phyloP scores from a whole-genome alignment of 1,140 invertebrate species.

The Metopolophium dirhodum region DNA sequence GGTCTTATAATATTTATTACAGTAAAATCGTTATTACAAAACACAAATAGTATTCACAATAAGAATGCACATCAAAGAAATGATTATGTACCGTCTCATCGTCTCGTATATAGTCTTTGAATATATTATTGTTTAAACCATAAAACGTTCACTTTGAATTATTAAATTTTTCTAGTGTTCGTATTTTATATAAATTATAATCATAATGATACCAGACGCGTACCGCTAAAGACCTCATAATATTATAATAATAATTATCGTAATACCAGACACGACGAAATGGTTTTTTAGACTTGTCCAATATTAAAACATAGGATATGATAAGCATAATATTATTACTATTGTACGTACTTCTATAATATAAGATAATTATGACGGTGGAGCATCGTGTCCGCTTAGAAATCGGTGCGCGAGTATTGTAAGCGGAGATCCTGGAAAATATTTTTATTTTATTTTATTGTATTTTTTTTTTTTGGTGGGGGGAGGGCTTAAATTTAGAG shows the following conservation, averaged over 20 bases:
- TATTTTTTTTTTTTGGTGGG: too few relatives aligned
- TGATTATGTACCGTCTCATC: not conserved
- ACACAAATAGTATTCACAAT: not conserved
- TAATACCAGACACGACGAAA: not conserved
- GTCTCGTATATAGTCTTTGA: not conserved
- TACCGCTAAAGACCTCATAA: not conserved
- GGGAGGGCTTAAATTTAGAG: too few relatives aligned
- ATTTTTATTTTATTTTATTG: too few relatives aligned
- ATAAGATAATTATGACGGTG: too few relatives aligned
- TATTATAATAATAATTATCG: not conserved
- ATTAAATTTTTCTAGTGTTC: not conserved
- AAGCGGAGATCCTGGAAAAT: too few relatives aligned
- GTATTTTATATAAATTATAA: not conserved
- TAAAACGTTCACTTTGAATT: slow-evolving; percentile 1
- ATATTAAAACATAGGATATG: too few relatives aligned
- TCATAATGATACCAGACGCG: not conserved
- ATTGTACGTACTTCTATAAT: too few relatives aligned
- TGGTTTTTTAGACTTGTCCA: not conserved
- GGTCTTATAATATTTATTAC: not conserved
- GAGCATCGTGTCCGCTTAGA: too few relatives aligned
- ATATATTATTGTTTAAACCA: not conserved
- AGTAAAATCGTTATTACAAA: not conserved
- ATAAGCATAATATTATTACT: too few relatives aligned
- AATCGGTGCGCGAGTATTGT: too few relatives aligned
- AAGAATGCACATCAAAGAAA: slow-evolving; percentile 9